phyloP scores from a whole-genome alignment of 2,797 vertebrate genomes.

The Leuciscus waleckii region DNA sequence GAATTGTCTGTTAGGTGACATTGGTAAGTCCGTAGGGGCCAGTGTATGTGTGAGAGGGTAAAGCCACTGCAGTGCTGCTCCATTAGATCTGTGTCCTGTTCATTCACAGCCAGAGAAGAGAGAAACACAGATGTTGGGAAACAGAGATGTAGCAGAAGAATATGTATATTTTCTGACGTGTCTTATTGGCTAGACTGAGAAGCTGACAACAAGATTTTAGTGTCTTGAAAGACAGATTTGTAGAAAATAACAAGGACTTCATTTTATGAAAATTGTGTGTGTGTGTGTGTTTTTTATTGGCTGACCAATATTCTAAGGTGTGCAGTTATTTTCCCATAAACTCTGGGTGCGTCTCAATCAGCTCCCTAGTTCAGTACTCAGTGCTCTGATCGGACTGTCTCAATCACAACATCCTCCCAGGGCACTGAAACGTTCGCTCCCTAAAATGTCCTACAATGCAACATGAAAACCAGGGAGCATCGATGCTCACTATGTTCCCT shows the following conservation, averaged over 20 bases:
- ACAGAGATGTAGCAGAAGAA: conserved; percentile 8
- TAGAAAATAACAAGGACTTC: background rate
- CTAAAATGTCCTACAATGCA: background rate
- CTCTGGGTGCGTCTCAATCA: background rate
- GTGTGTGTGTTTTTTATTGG: no score
- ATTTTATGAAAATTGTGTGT: background rate
- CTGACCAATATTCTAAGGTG: background rate
- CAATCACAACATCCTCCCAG: no score
- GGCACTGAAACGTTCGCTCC: no score
- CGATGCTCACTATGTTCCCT: no score
- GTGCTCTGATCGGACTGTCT: no score
- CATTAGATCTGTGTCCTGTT: conserved; percentile 7
- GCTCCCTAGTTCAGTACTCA: no score
- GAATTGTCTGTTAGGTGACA: conserved; percentile 44
- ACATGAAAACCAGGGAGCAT: no score
- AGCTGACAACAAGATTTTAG: background rate
- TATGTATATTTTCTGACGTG: background rate
- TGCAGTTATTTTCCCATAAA: background rate
- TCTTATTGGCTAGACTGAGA: background rate
- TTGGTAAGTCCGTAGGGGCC: conserved; percentile 30
- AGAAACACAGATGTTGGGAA: background rate
- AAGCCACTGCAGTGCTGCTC: conserved; percentile 15
- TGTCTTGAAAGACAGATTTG: background rate
- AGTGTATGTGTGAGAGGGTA: conserved; percentile 13
- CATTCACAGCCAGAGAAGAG: conserved; percentile 3